These are phyloP conservation scores for Phoxinus dragarum DNA, from an alignment of 2,797 vertebrate genomes.

Conservation along the genomic window DNA sequence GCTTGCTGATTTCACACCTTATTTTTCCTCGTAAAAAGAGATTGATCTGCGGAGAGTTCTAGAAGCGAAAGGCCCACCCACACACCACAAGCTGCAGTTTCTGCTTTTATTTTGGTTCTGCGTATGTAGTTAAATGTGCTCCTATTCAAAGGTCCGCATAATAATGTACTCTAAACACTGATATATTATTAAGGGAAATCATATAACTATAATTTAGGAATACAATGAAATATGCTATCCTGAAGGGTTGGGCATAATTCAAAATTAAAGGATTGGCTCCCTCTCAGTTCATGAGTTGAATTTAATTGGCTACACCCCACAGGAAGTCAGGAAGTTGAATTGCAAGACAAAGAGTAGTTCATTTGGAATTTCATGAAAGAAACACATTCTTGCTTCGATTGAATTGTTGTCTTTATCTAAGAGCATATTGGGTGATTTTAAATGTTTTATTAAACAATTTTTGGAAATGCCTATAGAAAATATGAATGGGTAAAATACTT, in stretches of 20 bases:
- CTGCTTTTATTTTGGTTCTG: constrained; percentile 34
- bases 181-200: neutral
- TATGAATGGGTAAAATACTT: neutral
- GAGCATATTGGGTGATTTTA: neutral
- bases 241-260: neutral
- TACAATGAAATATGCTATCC: neutral
- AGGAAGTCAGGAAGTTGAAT: neutral
- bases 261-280: neutral
- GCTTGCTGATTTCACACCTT: constrained; percentile 58
- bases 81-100: constrained; percentile 31
- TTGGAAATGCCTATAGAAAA: neutral
- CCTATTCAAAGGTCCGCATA: neutral
- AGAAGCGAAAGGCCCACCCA: constrained; percentile 39
- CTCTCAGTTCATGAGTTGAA: neutral
- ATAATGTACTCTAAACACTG: neutral
- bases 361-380: neutral
- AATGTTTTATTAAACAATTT: too few relatives aligned
- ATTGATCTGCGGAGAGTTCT: constrained; percentile 45
- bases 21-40: constrained; percentile 41
- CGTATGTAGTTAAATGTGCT: constrained; percentile 21
- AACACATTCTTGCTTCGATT: neutral
- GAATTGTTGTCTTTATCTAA: neutral
- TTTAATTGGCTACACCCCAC: neutral
- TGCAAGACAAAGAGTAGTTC: neutral
- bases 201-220: neutral